Evolutionary conservation across 2,888 invertebrate genomes (phyloP).

Genomic region (Arge pagana): DNA sequence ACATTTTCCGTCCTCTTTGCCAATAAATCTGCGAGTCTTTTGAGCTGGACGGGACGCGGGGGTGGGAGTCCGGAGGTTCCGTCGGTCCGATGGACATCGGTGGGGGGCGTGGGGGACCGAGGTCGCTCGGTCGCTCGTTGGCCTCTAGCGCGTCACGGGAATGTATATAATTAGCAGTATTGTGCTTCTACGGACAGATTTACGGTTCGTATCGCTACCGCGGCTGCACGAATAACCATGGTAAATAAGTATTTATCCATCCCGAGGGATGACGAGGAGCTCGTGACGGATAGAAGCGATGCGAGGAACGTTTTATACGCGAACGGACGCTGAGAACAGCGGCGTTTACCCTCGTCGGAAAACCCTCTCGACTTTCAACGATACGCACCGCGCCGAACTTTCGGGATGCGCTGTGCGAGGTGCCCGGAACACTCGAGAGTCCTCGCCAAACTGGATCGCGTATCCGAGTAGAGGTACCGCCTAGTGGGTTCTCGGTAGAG

Average conservation of each 20-base stretch:
- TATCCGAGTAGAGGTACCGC: no score
- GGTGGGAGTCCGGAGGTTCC: slow-evolving; percentile 29
- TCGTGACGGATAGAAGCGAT: slow-evolving; percentile 33
- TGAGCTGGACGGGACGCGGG: slow-evolving; percentile 45
- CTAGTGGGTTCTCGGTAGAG: no score
- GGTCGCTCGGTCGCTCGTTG: slow-evolving; percentile 20
- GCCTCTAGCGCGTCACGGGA: slow-evolving; percentile 48
- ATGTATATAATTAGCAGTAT: slow-evolving; percentile 58
- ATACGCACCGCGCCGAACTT: no score
- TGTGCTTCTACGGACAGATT: slow-evolving; percentile 56
- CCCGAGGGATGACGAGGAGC: slow-evolving; percentile 44
- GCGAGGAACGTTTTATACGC: no score
- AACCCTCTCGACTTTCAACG: no score
- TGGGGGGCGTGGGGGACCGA: slow-evolving; percentile 31
- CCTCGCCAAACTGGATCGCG: no score
- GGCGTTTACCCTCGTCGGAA: no score
- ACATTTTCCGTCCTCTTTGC: slow-evolving; percentile 57
- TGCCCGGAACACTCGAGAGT: slow-evolving; percentile 28
- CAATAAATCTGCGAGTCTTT: slow-evolving; percentile 59
- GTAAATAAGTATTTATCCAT: slow-evolving; percentile 59
- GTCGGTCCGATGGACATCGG: slow-evolving; percentile 33
- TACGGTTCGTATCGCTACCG: slow-evolving; percentile 56
- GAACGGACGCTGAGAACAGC: no score
- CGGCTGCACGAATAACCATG: slow-evolving; percentile 56
- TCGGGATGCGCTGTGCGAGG: no score